Conservation (phyloP, 35 echinoderm and acorn worm species). For the Heliocidaris tuberculata region DNA sequence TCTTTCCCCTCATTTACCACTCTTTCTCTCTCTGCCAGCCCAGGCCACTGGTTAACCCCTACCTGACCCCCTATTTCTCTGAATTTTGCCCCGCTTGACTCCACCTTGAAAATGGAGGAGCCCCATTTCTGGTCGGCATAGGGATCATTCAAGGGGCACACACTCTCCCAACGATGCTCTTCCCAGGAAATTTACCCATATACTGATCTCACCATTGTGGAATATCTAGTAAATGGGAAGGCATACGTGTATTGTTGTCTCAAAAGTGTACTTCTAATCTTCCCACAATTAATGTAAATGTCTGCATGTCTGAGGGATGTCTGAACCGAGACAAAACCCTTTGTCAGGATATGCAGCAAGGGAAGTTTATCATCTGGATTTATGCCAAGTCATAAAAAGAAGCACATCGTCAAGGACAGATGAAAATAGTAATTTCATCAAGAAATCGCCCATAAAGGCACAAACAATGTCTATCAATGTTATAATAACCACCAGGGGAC, state of each 20-base stretch:
- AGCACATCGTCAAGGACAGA: background rate
- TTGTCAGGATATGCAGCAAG: background rate
- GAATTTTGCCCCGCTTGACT: background rate
- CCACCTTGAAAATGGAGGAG: background rate
- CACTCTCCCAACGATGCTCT: background rate
- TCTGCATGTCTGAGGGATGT: background rate
- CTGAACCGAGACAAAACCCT: background rate
- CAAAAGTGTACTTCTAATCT: background rate
- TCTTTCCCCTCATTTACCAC: background rate
- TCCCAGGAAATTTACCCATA: background rate
- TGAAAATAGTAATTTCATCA: background rate
- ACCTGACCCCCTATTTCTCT: background rate
- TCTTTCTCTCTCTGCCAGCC: background rate
- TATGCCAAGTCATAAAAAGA: background rate
- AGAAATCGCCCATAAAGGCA: background rate
- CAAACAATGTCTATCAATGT: background rate
- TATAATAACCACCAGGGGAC: background rate
- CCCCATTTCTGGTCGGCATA: background rate
- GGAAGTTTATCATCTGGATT: background rate
- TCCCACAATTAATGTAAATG: background rate
- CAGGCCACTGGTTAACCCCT: background rate
- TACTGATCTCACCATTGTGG: background rate
- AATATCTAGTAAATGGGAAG: background rate
- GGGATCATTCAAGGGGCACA: too few relatives aligned
- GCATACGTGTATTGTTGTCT: background rate